Percentiles rank a stretch among this genome's conserved stretches.
Conservation (phyloP, 1,140 invertebrate genomes). For the Heliconius melpomene region DNA sequence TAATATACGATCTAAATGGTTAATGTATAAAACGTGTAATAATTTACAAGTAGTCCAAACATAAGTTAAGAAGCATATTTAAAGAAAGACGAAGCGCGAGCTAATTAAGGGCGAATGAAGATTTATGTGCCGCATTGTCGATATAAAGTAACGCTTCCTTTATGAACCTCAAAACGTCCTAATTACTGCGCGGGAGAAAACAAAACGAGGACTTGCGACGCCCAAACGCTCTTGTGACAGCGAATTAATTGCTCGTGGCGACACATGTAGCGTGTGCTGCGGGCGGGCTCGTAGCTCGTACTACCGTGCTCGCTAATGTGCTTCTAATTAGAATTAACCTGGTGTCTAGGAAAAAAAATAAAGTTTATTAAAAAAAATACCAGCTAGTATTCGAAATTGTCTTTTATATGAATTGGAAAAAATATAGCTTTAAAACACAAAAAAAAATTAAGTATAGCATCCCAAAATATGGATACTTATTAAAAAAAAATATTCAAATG, state of each 20-base stretch:
- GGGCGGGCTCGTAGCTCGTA: constrained; percentile 28
- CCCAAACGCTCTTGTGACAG: constrained; percentile 80
- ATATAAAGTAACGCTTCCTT: constrained; percentile 80
- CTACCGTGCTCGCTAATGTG: neutral
- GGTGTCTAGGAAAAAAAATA: neutral
- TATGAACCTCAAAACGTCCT: constrained; percentile 81
- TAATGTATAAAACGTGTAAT: constrained; percentile 15
- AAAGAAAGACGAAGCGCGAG: constrained; percentile 48
- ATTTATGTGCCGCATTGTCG: constrained; percentile 79
- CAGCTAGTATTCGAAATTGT: too few species aligned
- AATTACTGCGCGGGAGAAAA: constrained; percentile 74
- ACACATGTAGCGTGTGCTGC: constrained; percentile 62
- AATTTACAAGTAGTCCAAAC: constrained; percentile 39
- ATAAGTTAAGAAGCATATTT: constrained; percentile 34
- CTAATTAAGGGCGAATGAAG: constrained; percentile 77
- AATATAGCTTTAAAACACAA: too few species aligned
- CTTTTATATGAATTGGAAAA: too few species aligned
- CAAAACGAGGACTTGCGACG: constrained; percentile 76
- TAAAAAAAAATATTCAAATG: neutral
- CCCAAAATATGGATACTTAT: too few species aligned
- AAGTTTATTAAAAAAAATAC: too few species aligned
- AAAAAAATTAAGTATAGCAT: too few species aligned
- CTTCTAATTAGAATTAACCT: neutral
- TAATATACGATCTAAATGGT: constrained; percentile 16
- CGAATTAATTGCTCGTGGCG: constrained; percentile 79